Evolutionary conservation across 2,797 vertebrate species (phyloP), one percentile per base, ranked within the genome.

Genomic region (Pseudochirops corinnae): DNA sequence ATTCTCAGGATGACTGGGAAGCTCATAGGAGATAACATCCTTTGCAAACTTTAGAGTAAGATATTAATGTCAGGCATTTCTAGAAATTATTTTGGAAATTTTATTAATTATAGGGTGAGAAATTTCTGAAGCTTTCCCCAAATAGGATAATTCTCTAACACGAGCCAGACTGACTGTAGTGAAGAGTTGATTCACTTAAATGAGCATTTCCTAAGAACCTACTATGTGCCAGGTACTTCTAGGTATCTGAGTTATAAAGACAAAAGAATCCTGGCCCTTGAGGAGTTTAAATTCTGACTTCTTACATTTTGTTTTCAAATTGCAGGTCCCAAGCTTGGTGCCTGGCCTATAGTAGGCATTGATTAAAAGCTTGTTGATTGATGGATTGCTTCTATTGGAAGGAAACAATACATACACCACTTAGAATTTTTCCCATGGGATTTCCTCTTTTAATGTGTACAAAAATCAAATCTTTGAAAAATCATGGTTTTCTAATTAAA

Each of bases 31-130:
- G 18, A 67, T n/a, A n/a, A 74, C 16, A 74, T 39, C 62, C 33
- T 74, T 39, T 74, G 33, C 4, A n/a, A 74, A 74, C 62, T 74
- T n/a, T 74, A 62, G 0, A 62, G 13, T 33, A 74, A 87, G 3
- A 46, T 26, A 46, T 26, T 11, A 50, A 87, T 11, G 46, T 87
- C 16, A 82, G 21, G 3, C 46, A 26, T 50, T 33, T 39, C 26
- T 26, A 5, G 93, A 90, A 93, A 14, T 92, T 97, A 97, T 55
- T 96, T 96, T 96, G 92, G 92, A 90, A 82, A 1, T 2, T 96
- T 94, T 97, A 94, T 95, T 97, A 97, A 92, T 95, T n/a, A 93
- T 91, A 21, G 53, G 93, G 57, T 87, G 93, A 92, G 90, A 24
- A 52, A 55, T 91, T 67, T 57, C 55, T 92, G 12, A 7, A 57